These are phyloP conservation scores for Macrocentrus cingulum DNA, from an alignment of 1,140 invertebrate genomes.

Conservation along the genomic window DNA sequence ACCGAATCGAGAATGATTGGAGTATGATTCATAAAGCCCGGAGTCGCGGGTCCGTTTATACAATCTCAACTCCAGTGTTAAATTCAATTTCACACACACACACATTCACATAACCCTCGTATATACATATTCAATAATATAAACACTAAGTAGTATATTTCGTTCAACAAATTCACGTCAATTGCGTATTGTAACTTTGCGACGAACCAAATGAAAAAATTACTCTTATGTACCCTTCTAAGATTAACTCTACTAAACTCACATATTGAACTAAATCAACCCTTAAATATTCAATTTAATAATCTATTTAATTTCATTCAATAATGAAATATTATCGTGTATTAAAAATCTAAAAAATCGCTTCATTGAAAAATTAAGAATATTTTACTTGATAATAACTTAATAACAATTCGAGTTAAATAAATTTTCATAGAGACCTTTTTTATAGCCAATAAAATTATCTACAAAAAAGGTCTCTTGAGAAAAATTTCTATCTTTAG, in stretches of 20 bases:
- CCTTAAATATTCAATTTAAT: not conserved
- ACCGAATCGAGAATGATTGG: constrained; percentile 31
- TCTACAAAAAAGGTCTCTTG: no score
- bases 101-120: constrained; percentile 1
- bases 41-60: constrained; percentile 24
- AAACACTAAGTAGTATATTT: no score
- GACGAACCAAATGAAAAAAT: constrained; percentile 1
- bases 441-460: no score
- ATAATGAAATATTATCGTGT: not conserved
- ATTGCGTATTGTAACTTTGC: not conserved
- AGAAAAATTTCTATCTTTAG: no score
- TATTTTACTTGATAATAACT: no score
- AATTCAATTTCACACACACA: constrained; percentile 26
- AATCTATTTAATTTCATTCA: no score
- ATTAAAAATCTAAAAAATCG: no score
- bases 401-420: no score
- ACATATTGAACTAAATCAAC: not conserved
- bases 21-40: constrained; percentile 32
- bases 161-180: no score
- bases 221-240: not conserved
- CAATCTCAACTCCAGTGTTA: constrained; percentile 25
- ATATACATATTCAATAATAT: not conserved
- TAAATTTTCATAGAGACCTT: no score
- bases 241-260: not conserved
- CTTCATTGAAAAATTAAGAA: no score